Evolutionary conservation across 2,888 invertebrate genomes (phyloP).

Genomic region (Nipponacmea schrenckii): DNA sequence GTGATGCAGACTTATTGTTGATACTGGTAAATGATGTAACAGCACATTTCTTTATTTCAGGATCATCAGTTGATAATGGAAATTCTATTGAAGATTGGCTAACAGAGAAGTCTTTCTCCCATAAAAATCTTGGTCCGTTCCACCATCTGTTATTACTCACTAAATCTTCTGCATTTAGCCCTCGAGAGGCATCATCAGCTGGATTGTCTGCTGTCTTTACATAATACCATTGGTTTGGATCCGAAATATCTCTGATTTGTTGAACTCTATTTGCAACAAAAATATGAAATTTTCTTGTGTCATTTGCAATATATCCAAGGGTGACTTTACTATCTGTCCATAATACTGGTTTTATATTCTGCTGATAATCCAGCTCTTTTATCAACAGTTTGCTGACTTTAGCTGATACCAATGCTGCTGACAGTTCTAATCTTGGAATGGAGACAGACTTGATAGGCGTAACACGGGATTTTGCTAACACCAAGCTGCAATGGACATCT

Average conservation of each 20-base stretch:
- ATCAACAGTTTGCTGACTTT: background rate
- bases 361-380: background rate
- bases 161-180: conserved; percentile 2
- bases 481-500: background rate
- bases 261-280: no score
- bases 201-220: background rate
- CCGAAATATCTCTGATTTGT: background rate
- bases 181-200: conserved; percentile 23
- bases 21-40: background rate
- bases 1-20: background rate
- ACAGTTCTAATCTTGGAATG: background rate
- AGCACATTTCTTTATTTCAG: background rate
- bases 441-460: background rate
- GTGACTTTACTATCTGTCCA: background rate
- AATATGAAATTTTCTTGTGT: background rate
- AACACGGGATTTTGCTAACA: background rate
- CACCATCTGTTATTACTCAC: background rate
- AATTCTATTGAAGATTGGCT: background rate
- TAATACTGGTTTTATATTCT: background rate
- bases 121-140: background rate
- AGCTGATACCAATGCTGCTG: background rate
- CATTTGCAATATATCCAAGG: background rate
- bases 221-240: background rate
- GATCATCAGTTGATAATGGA: background rate
- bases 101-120: background rate